Evolutionary conservation across 1,140 invertebrate species (phyloP).

Genomic region (Phthorimaea operculella): DNA sequence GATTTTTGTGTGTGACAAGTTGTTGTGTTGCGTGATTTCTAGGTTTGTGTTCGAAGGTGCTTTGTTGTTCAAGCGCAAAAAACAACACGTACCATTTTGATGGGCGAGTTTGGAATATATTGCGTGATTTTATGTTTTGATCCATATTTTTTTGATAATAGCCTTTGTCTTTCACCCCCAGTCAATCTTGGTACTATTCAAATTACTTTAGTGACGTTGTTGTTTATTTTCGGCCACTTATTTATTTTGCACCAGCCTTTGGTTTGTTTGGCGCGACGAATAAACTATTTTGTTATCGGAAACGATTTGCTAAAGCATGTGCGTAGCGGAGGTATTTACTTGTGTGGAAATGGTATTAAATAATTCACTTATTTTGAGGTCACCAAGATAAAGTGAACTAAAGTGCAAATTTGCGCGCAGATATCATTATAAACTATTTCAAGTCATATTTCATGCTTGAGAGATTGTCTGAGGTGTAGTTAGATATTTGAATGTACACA

Average conservation of each 20-base stretch:
- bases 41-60: slow-evolving; percentile 1
- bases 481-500: background rate
- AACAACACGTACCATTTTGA: slow-evolving; percentile 34
- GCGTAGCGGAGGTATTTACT: background rate
- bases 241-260: slow-evolving; percentile 1
- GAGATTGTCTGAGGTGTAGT: background rate
- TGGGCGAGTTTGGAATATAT: slow-evolving; percentile 13
- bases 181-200: background rate
- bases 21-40: slow-evolving; percentile 9
- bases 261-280: background rate
- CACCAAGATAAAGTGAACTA: background rate
- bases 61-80: slow-evolving; percentile 51
- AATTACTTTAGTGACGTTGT: slow-evolving; percentile 3
- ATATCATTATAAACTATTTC: background rate
- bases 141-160: background rate
- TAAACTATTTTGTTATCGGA: background rate
- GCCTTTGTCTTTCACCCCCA: background rate
- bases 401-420: background rate
- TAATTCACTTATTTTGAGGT: background rate
- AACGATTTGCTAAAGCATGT: background rate
- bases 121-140: background rate
- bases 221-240: slow-evolving; percentile 3
- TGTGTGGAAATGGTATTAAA: background rate
- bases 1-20: slow-evolving; percentile 9
- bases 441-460: background rate